phyloP scores from a whole-genome alignment of 2,113 vertebrate genomes.

The Tenrec ecaudatus region DNA sequence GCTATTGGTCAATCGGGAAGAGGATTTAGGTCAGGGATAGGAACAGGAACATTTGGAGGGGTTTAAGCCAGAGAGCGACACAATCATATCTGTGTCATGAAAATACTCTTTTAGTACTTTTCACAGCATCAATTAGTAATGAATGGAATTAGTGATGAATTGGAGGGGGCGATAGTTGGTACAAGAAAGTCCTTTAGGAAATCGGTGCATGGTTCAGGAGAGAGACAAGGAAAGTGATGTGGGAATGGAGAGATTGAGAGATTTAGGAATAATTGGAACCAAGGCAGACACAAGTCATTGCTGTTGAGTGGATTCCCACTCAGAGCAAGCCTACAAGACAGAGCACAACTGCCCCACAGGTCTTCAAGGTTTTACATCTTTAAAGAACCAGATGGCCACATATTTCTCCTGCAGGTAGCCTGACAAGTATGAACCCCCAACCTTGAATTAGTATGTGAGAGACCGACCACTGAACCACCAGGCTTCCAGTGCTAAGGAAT shows the following conservation, averaged over 20 bases:
- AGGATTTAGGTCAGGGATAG: background rate
- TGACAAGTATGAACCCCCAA: background rate
- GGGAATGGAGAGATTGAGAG: background rate
- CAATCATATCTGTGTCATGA: background rate
- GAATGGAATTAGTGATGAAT: background rate
- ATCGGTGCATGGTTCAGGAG: background rate
- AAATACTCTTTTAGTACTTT: background rate
- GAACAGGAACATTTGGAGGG: background rate
- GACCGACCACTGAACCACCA: background rate
- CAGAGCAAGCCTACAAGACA: background rate
- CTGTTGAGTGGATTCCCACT: background rate
- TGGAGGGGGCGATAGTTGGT: background rate
- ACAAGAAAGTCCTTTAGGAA: background rate
- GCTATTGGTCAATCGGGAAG: background rate
- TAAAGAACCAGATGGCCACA: background rate
- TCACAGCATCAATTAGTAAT: too few species aligned
- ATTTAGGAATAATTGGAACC: background rate
- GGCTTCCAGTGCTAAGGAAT: background rate
- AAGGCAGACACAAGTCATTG: background rate
- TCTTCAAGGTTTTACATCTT: background rate
- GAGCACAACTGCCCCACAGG: background rate
- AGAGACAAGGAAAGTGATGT: background rate
- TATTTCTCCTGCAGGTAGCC: background rate
- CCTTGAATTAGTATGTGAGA: background rate
- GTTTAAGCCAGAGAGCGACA: background rate